Base-by-base conservation (phyloP, 2,888 invertebrate species). In the Trachelus troglodyta region DNA sequence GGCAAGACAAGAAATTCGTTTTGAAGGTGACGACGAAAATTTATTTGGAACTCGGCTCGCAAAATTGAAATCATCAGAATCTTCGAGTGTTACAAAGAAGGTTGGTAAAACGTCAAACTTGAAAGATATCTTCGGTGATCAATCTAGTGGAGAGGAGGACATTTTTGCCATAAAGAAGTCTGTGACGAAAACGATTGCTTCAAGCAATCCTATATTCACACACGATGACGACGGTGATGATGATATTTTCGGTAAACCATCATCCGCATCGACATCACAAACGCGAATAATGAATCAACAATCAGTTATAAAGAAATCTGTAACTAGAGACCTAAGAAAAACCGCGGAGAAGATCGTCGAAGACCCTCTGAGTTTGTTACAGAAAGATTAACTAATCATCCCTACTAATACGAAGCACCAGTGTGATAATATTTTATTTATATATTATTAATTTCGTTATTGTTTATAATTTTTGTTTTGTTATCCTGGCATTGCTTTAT, bases 311-410 rank as follows among this genome's bases (percentile, higher is more conserved):
- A 91, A 90, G 69, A 91, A 90, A 69, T 89, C 89, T 80, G 80
- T 89, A 12, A 90, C 88, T 0, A 89, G 86, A 79, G 89, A 91
- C 79, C 76, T 91, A 73, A 91, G 87, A 74, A 91, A 90, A 83
- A 91, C 90, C 34, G 90, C 89, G 31, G 88, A 90, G 75, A 88
- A 88, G 73, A 91, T 91, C 69, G 85, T 85, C 23, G 88, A 89
- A 75, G 91, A 91, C 85, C 91, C 91, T n/a, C 80, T 91, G 73
- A 90, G 90, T 79, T 82, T 89, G 83, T 79, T 91, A 40, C 87
- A 86, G 75, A 88, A 90, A 33, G 90, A 91, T 76, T 90, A 84
- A 83, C 76, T 31, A 56, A 56, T 56, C 56, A 56, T 56, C 56
- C 6, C 15, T 56, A 23, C 23, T 56, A 23, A 15, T 56, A 56